Conservation (phyloP, 2,888 invertebrate genomes). For the Synergus laeviventris region DNA sequence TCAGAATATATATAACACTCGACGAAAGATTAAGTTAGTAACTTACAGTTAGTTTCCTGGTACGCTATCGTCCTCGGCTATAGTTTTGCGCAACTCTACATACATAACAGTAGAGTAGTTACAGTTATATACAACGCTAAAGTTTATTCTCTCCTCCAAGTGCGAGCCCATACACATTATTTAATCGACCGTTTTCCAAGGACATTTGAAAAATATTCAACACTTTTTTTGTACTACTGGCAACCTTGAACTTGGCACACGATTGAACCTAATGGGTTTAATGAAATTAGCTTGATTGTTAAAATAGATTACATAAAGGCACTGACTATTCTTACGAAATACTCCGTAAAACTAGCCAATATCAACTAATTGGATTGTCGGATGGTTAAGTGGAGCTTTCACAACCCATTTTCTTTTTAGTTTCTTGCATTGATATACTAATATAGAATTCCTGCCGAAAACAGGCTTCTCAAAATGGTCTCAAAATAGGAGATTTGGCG, state of each 20-base stretch:
- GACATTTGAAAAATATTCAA: slow-evolving; percentile 2
- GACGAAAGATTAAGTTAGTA: not conserved
- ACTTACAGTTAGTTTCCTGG: not conserved
- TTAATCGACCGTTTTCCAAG: slow-evolving; percentile 18
- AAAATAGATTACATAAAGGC: too few species aligned
- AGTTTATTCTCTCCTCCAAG: not conserved
- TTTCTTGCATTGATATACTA: too few species aligned
- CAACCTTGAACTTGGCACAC: slow-evolving; percentile 23
- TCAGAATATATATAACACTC: not conserved
- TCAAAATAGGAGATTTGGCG: too few species aligned
- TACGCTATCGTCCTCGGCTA: not conserved
- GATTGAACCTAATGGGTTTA: not conserved
- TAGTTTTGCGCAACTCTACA: not conserved
- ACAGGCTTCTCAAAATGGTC: too few species aligned
- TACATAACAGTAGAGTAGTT: not conserved
- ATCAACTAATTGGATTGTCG: too few species aligned
- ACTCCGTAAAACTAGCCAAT: too few species aligned
- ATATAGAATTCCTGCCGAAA: too few species aligned
- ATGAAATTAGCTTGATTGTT: not conserved
- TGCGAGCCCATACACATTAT: not conserved
- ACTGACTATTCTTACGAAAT: too few species aligned
- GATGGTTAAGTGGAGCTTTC: too few species aligned
- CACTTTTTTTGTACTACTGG: slow-evolving; percentile 11
- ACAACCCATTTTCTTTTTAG: too few species aligned
- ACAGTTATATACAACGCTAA: not conserved